Conservation (phyloP, 2,797 vertebrate genomes). For the Alosa sapidissima region DNA sequence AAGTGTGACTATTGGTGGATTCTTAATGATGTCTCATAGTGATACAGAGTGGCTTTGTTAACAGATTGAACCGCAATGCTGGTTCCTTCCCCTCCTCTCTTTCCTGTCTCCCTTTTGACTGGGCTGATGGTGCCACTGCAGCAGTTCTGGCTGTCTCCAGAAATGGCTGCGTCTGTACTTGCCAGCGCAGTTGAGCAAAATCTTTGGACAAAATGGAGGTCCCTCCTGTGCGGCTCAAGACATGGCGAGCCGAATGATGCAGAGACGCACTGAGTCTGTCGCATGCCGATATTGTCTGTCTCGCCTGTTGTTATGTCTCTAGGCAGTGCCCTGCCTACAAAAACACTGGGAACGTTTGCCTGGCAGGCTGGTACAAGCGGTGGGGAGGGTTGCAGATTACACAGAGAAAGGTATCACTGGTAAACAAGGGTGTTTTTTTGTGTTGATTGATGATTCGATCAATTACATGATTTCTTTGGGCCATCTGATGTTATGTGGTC, state of each 20-base stretch:
- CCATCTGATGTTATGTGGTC: background rate
- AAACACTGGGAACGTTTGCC: constrained; percentile 15
- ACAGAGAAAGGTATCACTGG: background rate
- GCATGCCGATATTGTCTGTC: constrained; percentile 27
- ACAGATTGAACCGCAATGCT: constrained; percentile 22
- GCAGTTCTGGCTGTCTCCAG: constrained; percentile 22
- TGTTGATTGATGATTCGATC: background rate
- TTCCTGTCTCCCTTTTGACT: background rate
- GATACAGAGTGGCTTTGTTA: constrained; percentile 1
- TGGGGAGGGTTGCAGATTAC: constrained; percentile 23
- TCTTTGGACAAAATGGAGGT: constrained; percentile 58
- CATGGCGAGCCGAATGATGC: constrained; percentile 26
- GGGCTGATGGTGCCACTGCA: constrained; percentile 17
- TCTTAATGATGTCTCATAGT: background rate
- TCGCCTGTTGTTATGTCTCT: constrained; percentile 22
- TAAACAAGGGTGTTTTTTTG: background rate
- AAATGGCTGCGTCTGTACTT: constrained; percentile 57
- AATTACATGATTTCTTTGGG: background rate
- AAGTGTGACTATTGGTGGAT: background rate
- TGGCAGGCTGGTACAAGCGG: constrained; percentile 14
- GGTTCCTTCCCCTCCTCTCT: background rate
- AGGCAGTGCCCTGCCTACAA: constrained; percentile 23
- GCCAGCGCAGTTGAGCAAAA: constrained; percentile 29
- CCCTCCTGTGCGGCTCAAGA: constrained; percentile 32
- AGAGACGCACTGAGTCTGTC: constrained; percentile 29